Base-by-base conservation (phyloP, 1,140 invertebrate species). In the Drosophila pruinosa region DNA sequence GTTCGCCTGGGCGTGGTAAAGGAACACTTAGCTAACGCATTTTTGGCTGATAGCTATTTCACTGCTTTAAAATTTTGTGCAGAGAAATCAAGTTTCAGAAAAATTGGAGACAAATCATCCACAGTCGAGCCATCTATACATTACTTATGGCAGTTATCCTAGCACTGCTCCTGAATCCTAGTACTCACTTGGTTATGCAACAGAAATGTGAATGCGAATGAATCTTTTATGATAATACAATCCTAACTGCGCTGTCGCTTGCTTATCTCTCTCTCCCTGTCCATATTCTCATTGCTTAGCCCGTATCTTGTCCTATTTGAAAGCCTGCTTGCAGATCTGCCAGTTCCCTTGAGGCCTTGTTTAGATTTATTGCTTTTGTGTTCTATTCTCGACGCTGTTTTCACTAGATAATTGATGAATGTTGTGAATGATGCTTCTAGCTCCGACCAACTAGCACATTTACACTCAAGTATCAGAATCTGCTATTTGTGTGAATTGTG, bases 361-460 rank as follows among this genome's bases (percentile, higher is more conserved):
- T 77, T 77, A 80, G 81, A 85, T 85, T 85, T 86, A 85, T 85
- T 86, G 72, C 62, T 65, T 61, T 53, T 61, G 14, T 39, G 39
- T 59, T 71, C 53, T 22, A 38, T 22, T 28, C 53, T 63, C 56
- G 28, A 15, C 45, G 68, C 68, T 50, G 56, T 75, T 75, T 72
- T 79, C 58, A 73, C 76, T 86, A 86, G 69, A 85, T 85, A 85
- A 85, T 85, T 85, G 80, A 82, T 82, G 79, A 78, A 82, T 76
- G 74, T 64, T 85, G 64, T 74, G 80, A 76, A 50, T 72, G 50
- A 39, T 70, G 74, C 73, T 21, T 15, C 50, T 24, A 14, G n/a
- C 22, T n/a, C n/a, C n/a, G n/a, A 24, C 21, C 12, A 4, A 59
- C 58, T 57, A 22, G 26, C 59, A 53, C 6, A 59, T 2, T 28